Evolutionary conservation across 30 jellyfish, hydroid and myxozoan genomes (phyloP).

Genomic region (Catostylus mosaicus): DNA sequence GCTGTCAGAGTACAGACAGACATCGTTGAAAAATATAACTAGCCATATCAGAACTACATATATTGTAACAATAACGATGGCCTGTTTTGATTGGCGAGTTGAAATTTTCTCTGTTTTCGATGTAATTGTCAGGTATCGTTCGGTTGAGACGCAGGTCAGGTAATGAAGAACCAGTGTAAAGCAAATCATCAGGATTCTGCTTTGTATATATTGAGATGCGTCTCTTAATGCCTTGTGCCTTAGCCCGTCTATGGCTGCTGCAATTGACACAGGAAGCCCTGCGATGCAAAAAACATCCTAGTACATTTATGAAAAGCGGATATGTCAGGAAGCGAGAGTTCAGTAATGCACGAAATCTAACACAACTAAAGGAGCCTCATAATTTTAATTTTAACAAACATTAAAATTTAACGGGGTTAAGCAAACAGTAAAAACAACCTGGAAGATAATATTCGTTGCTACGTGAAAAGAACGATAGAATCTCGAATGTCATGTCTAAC

Average conservation of each 20-base stretch:
- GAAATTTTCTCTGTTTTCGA: neutral
- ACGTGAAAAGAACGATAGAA: too few relatives aligned
- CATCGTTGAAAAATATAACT: neutral
- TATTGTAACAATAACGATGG: neutral
- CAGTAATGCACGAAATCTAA: too few relatives aligned
- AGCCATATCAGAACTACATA: neutral
- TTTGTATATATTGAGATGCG: neutral
- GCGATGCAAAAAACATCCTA: too few relatives aligned
- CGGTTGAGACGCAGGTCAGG: constrained; percentile 1
- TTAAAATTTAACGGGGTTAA: too few relatives aligned
- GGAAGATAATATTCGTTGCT: neutral
- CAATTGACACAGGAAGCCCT: neutral
- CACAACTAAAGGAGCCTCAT: too few relatives aligned
- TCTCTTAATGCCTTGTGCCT: neutral
- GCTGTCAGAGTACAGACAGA: neutral
- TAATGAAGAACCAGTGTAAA: neutral
- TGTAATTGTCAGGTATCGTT: neutral
- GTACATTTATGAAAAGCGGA: too few relatives aligned
- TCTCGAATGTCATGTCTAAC: too few relatives aligned
- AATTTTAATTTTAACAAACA: too few relatives aligned
- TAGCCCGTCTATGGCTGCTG: neutral
- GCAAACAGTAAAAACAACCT: too few relatives aligned
- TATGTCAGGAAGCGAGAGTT: too few relatives aligned
- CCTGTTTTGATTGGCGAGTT: neutral
- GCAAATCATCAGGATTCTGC: neutral